Evolutionary conservation across 2,888 invertebrate species (phyloP).

Genomic region (Drosophila ochracea): DNA sequence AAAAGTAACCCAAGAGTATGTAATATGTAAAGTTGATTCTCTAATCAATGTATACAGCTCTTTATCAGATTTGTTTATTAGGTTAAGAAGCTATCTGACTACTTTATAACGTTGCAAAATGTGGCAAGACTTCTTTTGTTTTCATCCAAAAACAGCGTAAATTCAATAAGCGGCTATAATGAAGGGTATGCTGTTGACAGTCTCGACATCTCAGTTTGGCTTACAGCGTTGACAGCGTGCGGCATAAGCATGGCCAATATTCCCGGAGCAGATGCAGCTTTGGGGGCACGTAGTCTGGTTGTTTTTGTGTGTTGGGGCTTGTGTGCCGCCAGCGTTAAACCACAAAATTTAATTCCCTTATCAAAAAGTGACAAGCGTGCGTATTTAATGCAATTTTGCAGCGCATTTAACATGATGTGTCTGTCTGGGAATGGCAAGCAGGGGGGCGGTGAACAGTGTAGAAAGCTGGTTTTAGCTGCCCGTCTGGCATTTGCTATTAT

Average conservation of each 20-base stretch:
- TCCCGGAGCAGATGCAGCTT: slow-evolving; percentile 22
- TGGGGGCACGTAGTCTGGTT: slow-evolving; percentile 5
- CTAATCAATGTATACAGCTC: background rate
- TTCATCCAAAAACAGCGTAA: slow-evolving; percentile 47
- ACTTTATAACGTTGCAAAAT: slow-evolving; percentile 8
- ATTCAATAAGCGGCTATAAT: slow-evolving; percentile 60
- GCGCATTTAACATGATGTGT: slow-evolving; percentile 83
- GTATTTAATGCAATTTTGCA: slow-evolving; percentile 85
- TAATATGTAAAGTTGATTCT: background rate
- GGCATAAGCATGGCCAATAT: slow-evolving; percentile 70
- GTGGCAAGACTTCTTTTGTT: slow-evolving; percentile 26
- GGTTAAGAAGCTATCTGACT: slow-evolving; percentile 14
- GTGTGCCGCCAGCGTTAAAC: slow-evolving; percentile 77
- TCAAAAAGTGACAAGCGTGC: slow-evolving; percentile 85
- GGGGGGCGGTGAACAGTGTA: background rate
- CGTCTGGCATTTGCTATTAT: slow-evolving; percentile 69
- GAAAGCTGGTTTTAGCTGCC: slow-evolving; percentile 34
- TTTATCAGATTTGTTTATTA: slow-evolving; percentile 14
- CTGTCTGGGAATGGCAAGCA: slow-evolving; percentile 26
- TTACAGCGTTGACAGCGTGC: slow-evolving; percentile 72
- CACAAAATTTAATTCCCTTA: slow-evolving; percentile 85
- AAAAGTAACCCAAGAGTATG: background rate
- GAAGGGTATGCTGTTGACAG: slow-evolving; percentile 53
- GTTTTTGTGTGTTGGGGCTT: slow-evolving; percentile 18
- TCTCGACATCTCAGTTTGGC: slow-evolving; percentile 61